Conservation (phyloP, 2,888 invertebrate species). For the Chalcosyrphus nemorum region DNA sequence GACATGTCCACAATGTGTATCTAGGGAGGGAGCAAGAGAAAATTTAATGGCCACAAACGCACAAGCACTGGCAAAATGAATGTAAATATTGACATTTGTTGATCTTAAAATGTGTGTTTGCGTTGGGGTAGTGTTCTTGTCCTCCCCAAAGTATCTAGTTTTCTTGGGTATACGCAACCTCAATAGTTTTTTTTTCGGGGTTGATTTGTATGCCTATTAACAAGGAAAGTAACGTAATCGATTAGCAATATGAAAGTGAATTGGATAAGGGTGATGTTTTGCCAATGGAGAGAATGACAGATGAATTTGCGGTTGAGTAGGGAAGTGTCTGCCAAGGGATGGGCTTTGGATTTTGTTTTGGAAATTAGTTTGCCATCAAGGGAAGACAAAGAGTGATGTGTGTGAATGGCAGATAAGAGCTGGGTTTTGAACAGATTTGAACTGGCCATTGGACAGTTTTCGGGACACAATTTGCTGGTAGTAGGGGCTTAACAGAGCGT, state of each 20-base stretch:
- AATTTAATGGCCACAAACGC: slow-evolving; percentile 11
- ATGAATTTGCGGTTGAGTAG: not conserved
- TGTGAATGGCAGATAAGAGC: no score
- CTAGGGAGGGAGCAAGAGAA: slow-evolving; percentile 16
- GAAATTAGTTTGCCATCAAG: not conserved
- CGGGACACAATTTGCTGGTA: no score
- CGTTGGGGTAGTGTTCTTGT: not conserved
- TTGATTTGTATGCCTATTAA: slow-evolving; percentile 28
- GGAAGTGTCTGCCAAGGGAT: not conserved
- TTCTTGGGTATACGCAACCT: not conserved
- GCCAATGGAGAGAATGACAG: not conserved
- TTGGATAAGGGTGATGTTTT: not conserved
- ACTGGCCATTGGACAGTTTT: no score
- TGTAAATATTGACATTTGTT: slow-evolving; percentile 68
- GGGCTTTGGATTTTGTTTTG: not conserved
- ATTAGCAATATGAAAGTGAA: slow-evolving; percentile 35
- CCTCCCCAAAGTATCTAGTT: not conserved
- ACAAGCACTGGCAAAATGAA: slow-evolving; percentile 40
- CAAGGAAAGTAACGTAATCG: slow-evolving; percentile 51
- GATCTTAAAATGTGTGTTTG: slow-evolving; percentile 7
- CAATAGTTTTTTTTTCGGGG: not conserved
- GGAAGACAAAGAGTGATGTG: not conserved
- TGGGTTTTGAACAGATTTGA: no score
- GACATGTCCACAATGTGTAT: slow-evolving; percentile 6
- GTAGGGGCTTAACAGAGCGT: no score